These are phyloP conservation scores for Cyrtonyx montezumae DNA, from an alignment of 2,113 vertebrate species.

Conservation along the genomic window DNA sequence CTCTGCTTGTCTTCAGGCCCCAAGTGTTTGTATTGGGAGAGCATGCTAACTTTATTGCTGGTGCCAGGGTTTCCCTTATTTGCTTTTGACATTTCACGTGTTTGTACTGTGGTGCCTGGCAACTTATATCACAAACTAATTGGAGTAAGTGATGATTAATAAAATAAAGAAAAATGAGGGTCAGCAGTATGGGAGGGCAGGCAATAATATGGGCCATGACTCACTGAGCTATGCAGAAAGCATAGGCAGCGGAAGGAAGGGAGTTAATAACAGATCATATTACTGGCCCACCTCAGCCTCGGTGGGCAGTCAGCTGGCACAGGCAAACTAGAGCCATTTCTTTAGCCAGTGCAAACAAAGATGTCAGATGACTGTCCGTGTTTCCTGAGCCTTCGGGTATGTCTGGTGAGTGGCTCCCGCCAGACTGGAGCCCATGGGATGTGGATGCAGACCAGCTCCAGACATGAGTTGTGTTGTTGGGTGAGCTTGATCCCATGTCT, in stretches of 20 bases:
- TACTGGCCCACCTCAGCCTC: rapidly evolving
- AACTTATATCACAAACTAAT: slow-evolving; percentile 10
- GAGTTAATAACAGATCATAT: background rate
- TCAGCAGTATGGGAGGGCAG: background rate
- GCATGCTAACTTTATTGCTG: background rate
- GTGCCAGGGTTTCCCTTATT: slow-evolving; percentile 33
- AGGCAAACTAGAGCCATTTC: background rate
- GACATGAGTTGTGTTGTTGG: slow-evolving; percentile 27
- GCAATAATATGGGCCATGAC: background rate
- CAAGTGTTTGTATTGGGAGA: slow-evolving; percentile 49
- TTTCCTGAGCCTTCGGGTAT: slow-evolving; percentile 41
- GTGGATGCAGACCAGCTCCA: background rate
- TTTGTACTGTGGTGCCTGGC: background rate
- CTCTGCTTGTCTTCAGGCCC: background rate
- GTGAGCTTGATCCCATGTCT: slow-evolving; percentile 64
- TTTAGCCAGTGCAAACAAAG: slow-evolving; percentile 37
- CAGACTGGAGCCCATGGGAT: slow-evolving; percentile 10
- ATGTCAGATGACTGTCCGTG: background rate
- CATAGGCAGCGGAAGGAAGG: background rate
- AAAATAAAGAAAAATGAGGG: slow-evolving; percentile 20
- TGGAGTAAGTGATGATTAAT: slow-evolving; percentile 1
- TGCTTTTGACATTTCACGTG: slow-evolving; percentile 24
- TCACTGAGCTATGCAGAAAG: background rate
- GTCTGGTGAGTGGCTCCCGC: slow-evolving; percentile 26
- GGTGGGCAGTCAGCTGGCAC: slow-evolving; percentile 5